These are phyloP conservation scores for Xerus rutilus DNA, from an alignment of 2,797 vertebrate genomes.

Conservation along the genomic window DNA sequence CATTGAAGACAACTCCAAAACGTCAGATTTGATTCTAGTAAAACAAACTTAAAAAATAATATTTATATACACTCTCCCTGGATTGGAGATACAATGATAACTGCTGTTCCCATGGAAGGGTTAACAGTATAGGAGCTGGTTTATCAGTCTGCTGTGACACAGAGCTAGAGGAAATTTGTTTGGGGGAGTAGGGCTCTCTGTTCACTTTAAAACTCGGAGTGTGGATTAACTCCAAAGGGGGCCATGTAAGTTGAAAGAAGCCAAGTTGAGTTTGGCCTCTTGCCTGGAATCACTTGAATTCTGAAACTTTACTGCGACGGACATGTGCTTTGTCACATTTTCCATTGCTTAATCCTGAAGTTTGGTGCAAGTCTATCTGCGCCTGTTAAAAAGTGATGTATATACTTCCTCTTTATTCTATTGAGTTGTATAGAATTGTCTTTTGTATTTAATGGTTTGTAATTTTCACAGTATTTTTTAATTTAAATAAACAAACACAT, in stretches of 20 bases:
- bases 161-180: conserved; percentile 70
- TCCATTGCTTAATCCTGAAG: conserved; percentile 87
- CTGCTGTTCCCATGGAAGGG: conserved; percentile 42
- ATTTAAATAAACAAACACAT: conserved; percentile 90
- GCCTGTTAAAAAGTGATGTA: conserved; percentile 85
- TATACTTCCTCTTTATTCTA: conserved; percentile 86
- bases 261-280: conserved; percentile 89
- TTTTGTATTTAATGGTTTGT: conserved; percentile 89
- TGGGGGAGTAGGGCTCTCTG: conserved; percentile 62
- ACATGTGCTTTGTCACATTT: conserved; percentile 89
- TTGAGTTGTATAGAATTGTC: conserved; percentile 88
- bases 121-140: conserved; percentile 46
- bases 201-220: conserved; percentile 85
- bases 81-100: conserved; percentile 27
- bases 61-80: neutral
- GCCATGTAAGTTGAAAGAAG: conserved; percentile 87
- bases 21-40: conserved; percentile 62
- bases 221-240: conserved; percentile 87
- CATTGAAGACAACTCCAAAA: conserved; percentile 58
- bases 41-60: neutral
- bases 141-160: conserved; percentile 48
- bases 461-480: conserved; percentile 87
- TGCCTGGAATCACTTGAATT: conserved; percentile 93
- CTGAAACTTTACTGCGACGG: conserved; percentile 88
- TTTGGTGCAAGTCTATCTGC: conserved; percentile 84